Percentiles rank a stretch among this genome's conserved stretches.
Conservation (phyloP, 2,888 invertebrate genomes). For the Lingula anatina region DNA sequence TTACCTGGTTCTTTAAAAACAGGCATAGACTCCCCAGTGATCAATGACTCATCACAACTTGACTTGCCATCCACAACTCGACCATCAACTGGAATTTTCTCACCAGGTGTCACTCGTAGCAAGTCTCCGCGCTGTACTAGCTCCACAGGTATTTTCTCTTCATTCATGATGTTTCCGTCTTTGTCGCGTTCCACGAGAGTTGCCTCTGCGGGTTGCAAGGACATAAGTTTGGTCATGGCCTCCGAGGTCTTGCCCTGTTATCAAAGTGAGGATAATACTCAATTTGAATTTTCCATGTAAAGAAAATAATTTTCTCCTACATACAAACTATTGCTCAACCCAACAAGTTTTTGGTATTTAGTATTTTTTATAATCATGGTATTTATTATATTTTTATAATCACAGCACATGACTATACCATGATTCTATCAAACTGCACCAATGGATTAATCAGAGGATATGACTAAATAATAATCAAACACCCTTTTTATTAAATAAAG, state of each 20-base stretch:
- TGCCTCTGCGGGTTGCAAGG: slow-evolving; percentile 93
- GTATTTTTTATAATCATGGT: too few relatives aligned
- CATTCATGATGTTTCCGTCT: slow-evolving; percentile 55
- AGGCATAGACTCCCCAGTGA: slow-evolving; percentile 98
- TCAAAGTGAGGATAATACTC: too few relatives aligned
- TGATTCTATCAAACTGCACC: too few relatives aligned
- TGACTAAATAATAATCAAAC: too few relatives aligned
- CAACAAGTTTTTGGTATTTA: too few relatives aligned
- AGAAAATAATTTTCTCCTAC: too few relatives aligned
- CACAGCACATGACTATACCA: too few relatives aligned
- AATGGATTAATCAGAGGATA: too few relatives aligned
- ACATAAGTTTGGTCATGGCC: slow-evolving; percentile 86
- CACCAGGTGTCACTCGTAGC: slow-evolving; percentile 83
- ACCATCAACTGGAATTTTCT: slow-evolving; percentile 93
- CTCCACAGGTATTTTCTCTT: slow-evolving; percentile 77
- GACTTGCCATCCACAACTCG: slow-evolving; percentile 83
- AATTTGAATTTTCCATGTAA: too few relatives aligned
- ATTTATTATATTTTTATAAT: too few relatives aligned
- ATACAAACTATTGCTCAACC: too few relatives aligned
- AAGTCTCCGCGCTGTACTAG: slow-evolving; percentile 87
- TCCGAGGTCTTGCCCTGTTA: slow-evolving; percentile 95
- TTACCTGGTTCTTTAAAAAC: slow-evolving; percentile 78
- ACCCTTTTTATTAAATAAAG: too few relatives aligned
- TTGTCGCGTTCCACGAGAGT: slow-evolving; percentile 68
- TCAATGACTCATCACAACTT: slow-evolving; percentile 91